phyloP scores from a whole-genome alignment of 2,888 invertebrate species.

The Lepeophtheirus nordmannii region DNA sequence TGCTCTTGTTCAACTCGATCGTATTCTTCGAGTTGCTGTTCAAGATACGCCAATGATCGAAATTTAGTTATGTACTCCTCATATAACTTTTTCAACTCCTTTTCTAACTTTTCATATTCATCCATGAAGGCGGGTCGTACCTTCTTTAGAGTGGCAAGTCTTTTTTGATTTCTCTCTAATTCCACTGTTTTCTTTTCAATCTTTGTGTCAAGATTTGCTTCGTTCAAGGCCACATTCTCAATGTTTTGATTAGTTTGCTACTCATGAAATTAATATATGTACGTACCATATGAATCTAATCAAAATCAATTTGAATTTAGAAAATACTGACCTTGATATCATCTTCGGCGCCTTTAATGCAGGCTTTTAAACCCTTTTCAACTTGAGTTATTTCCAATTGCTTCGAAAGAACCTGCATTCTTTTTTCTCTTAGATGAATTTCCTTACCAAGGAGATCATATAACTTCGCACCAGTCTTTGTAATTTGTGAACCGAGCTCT shows the following conservation, averaged over 20 bases:
- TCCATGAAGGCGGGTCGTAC: constrained; percentile 92
- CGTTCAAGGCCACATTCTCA: constrained; percentile 70
- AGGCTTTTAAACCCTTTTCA: constrained; percentile 52
- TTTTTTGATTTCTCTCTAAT: constrained; percentile 76
- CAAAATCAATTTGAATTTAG: background rate
- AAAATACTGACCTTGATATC: constrained; percentile 43
- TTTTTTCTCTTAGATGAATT: constrained; percentile 55
- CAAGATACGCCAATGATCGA: constrained; percentile 71
- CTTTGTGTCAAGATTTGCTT: constrained; percentile 73
- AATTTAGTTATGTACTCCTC: constrained; percentile 72
- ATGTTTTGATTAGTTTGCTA: constrained; percentile 41
- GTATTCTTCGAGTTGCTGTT: constrained; percentile 65
- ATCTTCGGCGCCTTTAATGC: constrained; percentile 48
- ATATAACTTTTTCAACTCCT: constrained; percentile 65
- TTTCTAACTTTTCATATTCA: constrained; percentile 76
- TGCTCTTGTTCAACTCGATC: constrained; percentile 62
- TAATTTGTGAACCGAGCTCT: constrained; percentile 75
- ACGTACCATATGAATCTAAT: no score
- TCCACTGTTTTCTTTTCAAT: constrained; percentile 78
- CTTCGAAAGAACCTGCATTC: constrained; percentile 52
- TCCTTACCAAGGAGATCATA: constrained; percentile 83
- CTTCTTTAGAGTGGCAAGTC: constrained; percentile 80
- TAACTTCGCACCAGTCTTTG: constrained; percentile 71
- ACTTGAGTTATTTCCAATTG: constrained; percentile 61
- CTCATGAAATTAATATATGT: background rate